Base-by-base conservation (phyloP, 2,113 vertebrate species). In the Felis chaus region DNA sequence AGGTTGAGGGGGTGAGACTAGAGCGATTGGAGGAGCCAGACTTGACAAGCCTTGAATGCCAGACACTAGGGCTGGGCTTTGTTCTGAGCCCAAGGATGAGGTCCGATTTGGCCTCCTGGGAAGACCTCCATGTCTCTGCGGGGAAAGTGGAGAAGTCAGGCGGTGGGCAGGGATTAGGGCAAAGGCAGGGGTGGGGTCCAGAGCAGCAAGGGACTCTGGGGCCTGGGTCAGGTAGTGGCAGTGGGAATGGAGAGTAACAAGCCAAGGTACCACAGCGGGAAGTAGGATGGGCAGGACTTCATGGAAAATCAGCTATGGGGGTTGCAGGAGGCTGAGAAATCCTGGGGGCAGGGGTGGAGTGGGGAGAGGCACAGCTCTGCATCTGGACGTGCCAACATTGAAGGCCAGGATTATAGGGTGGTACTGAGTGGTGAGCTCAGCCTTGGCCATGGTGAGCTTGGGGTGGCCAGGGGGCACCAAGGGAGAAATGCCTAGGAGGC, bases 381-480 rank as follows among this genome's bases (percentile, higher is more conserved):
- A 1, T 19, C 39, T 55, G 50, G 48, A 50, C 21, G 0, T 2
- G 6, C 29, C 27, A 36, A 39, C 25, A 7, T 3, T 7, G 73
- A 71, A 39, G 31, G 8, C 36, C 23, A 53, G 73, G 53, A 21
- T 5, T 53, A 18, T 4, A 81, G 76, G 15, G 65, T 10, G 55
- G 39, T 55, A 66, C 4, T 33, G 41, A 57, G 19, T 55, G 73
- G 5, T 33, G 41, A 57, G 19, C 3, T 63, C 48, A 39, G 61
- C 3, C 5, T 23, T 18, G 2, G 15, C 33, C 1, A 1, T 65
- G 19, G 55, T 36, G 55, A 48, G 33, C 45, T 39, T 45, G 39
- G 41, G 45, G 11, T 33, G n/a, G 36, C 12, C 29, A 14, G 7
- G 48, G 68, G 7, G 2, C 16, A n/a, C 53, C 65, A 18, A 63